A percentile compares a stretch with the other conserved stretches of the same genome.
Evolutionary conservation across 2,113 vertebrate genomes (phyloP).

Genomic region (Felis catus): F.catus_Fca126_mat1.0 CM031414.1:86530501-86531000

Average conservation of each 20-base stretch:
- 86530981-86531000: conserved; percentile 86
- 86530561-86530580: not conserved
- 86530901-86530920: conserved; percentile 81
- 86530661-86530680: not conserved
- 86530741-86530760: conserved; percentile 72
- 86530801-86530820: conserved; percentile 78
- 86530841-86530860: conserved; percentile 86
- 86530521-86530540: not conserved
- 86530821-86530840: conserved; percentile 72
- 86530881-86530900: conserved; percentile 84
- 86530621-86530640: not conserved
- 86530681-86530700: not conserved
- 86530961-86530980: conserved; percentile 84
- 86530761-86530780: conserved; percentile 74
- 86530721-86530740: rapidly evolving
- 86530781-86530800: not conserved
- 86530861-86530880: conserved; percentile 81
- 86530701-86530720: not conserved
- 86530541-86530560: not conserved
- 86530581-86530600: not conserved
- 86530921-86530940: conserved; percentile 85
- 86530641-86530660: not conserved
- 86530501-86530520: not conserved
- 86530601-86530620: not conserved
- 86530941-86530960: conserved; percentile 87